Conservation (phyloP, 1,140 invertebrate species). For the Drosophila rufa region DNA sequence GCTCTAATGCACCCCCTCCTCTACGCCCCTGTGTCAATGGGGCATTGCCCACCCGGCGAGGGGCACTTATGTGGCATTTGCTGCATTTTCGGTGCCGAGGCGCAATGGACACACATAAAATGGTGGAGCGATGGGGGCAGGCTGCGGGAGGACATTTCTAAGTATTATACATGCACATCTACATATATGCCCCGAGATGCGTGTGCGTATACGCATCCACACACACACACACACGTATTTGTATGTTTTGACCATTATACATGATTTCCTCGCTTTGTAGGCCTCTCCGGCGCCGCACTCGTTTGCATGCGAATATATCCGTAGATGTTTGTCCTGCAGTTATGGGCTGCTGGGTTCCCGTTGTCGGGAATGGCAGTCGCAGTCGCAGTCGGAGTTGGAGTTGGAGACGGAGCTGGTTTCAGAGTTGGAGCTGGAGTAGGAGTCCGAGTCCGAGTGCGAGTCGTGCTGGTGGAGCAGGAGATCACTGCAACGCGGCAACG, state of each 20-base stretch:
- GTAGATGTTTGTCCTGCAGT: slow-evolving; percentile 60
- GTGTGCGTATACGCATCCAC: slow-evolving; percentile 14
- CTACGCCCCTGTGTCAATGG: slow-evolving; percentile 37
- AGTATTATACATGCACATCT: slow-evolving; percentile 67
- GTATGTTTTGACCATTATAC: slow-evolving; percentile 71
- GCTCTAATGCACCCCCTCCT: slow-evolving; percentile 12
- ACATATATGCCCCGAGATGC: slow-evolving; percentile 21
- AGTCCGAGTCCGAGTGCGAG: neutral
- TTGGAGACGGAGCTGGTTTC: slow-evolving; percentile 1
- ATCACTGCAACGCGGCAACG: slow-evolving; percentile 52
- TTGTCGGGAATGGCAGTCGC: slow-evolving; percentile 14
- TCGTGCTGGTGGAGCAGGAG: slow-evolving; percentile 22
- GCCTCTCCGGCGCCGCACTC: slow-evolving; percentile 17
- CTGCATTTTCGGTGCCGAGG: slow-evolving; percentile 66
- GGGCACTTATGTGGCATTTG: slow-evolving; percentile 80
- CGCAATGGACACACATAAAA: slow-evolving; percentile 59
- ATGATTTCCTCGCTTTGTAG: slow-evolving; percentile 61
- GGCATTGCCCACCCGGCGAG: slow-evolving; percentile 49
- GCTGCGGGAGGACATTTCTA: slow-evolving; percentile 54
- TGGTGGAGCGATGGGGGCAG: slow-evolving; percentile 3
- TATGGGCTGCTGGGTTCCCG: slow-evolving; percentile 32
- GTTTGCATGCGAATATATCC: slow-evolving; percentile 33
- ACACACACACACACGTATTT: slow-evolving; percentile 35
- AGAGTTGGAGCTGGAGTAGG: neutral
- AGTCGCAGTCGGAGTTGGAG: neutral